Conservation (phyloP, 2,797 vertebrate species). For the Poecilia wingei region DNA sequence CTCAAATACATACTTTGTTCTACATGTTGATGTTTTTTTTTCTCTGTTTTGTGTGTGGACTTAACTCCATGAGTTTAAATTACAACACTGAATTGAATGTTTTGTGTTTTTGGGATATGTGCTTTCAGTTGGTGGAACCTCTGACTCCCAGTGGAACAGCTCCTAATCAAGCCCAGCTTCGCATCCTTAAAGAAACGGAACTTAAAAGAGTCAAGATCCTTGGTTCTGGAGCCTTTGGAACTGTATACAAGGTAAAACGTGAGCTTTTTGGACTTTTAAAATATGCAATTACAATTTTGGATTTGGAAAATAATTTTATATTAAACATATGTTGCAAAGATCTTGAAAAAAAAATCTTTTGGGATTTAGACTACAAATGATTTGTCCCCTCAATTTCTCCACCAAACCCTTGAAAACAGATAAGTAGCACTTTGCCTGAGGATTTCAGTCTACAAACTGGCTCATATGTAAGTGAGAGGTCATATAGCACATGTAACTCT, state of each 20-base stretch:
- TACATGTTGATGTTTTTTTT: background rate
- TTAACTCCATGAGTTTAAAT: background rate
- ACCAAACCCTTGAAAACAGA: background rate
- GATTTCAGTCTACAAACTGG: background rate
- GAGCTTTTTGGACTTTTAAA: background rate
- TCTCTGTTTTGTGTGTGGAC: background rate
- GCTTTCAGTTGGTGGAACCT: conserved; percentile 91
- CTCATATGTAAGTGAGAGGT: background rate
- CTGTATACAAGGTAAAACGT: conserved; percentile 91
- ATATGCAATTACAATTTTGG: background rate
- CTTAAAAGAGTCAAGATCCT: conserved; percentile 95
- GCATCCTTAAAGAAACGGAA: conserved; percentile 97
- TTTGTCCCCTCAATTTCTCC: conserved; percentile 1
- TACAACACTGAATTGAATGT: background rate
- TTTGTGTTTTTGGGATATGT: conserved; percentile 27
- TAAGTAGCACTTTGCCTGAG: background rate
- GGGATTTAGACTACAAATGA: conserved; percentile 2
- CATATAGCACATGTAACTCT: conserved; percentile 4
- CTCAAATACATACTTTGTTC: background rate
- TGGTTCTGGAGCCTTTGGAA: conserved; percentile 96
- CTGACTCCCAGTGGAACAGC: conserved; percentile 96
- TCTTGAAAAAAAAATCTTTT: too few species aligned
- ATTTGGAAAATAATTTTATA: background rate
- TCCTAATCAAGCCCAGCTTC: conserved; percentile 97
- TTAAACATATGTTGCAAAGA: background rate